Evolutionary conservation across 2,797 vertebrate genomes (phyloP).

Genomic region (Bucorvus abyssinicus): DNA sequence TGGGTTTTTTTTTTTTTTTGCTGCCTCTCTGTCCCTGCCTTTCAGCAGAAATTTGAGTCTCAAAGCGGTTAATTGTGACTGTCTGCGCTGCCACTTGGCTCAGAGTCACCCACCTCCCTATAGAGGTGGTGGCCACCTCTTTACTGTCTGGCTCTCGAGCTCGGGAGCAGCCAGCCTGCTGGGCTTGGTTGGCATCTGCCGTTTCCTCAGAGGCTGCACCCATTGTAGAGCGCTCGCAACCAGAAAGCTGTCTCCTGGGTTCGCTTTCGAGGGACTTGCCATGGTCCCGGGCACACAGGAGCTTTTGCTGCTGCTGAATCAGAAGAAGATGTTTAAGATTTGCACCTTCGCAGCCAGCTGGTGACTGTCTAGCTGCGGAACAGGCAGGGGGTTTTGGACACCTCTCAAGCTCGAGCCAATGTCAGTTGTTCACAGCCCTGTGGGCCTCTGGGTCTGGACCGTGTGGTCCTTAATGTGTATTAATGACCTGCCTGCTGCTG

Average conservation of each 20-base stretch:
- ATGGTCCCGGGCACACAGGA: background rate
- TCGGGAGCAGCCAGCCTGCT: background rate
- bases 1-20: background rate
- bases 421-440: background rate
- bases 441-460: background rate
- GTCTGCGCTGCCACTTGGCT: background rate
- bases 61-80: background rate
- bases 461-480: slow-evolving; percentile 38
- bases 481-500: slow-evolving; percentile 16
- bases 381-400: background rate
- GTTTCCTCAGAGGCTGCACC: background rate
- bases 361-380: background rate
- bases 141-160: background rate
- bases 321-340: background rate
- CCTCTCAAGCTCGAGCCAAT: background rate
- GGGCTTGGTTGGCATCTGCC: background rate
- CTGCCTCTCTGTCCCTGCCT: background rate
- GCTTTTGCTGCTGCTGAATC: background rate
- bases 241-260: background rate
- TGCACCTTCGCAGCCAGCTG: background rate
- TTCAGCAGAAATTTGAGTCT: background rate
- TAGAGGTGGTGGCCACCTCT: background rate
- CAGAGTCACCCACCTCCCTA: background rate
- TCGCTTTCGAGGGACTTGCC: background rate
- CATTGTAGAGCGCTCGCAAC: background rate